These are phyloP conservation scores for Mythimna vitellina DNA, from an alignment of 2,888 invertebrate genomes.

Conservation along the genomic window DNA sequence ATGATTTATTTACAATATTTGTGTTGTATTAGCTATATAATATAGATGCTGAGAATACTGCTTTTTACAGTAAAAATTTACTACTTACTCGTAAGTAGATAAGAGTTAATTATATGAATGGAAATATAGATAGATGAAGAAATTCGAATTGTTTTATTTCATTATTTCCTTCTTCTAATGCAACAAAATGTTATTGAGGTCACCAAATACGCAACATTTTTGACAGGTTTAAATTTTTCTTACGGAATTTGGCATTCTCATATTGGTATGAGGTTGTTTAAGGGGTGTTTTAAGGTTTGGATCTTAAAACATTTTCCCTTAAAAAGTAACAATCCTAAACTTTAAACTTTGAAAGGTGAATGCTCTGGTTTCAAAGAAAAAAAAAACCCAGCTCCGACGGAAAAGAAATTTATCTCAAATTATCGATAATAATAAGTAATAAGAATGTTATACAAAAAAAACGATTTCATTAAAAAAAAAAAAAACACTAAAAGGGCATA, in stretches of 20 bases:
- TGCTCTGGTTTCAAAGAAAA: too few relatives aligned
- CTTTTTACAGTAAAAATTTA: constrained; percentile 55
- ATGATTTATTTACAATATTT: constrained; percentile 54
- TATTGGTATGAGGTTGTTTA: too few relatives aligned
- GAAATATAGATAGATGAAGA: constrained; percentile 54
- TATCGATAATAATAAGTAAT: too few relatives aligned
- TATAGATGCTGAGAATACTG: constrained; percentile 55
- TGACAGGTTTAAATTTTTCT: not conserved
- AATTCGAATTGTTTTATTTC: constrained; percentile 31
- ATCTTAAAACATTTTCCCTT: too few relatives aligned
- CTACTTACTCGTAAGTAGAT: constrained; percentile 54
- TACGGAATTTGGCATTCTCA: not conserved
- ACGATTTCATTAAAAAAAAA: too few relatives aligned
- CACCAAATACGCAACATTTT: not conserved
- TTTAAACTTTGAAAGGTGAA: too few relatives aligned
- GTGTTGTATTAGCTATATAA: constrained; percentile 66
- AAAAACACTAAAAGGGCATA: too few relatives aligned
- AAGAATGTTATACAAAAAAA: too few relatives aligned
- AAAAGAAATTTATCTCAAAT: too few relatives aligned
- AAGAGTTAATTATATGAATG: constrained; percentile 44
- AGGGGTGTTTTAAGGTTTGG: too few relatives aligned
- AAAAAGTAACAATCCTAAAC: too few relatives aligned
- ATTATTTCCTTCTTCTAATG: not conserved
- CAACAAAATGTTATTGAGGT: not conserved
- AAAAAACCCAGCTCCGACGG: too few relatives aligned